phyloP scores from a whole-genome alignment of 2,113 vertebrate species.

The Aegithalos caudatus region DNA sequence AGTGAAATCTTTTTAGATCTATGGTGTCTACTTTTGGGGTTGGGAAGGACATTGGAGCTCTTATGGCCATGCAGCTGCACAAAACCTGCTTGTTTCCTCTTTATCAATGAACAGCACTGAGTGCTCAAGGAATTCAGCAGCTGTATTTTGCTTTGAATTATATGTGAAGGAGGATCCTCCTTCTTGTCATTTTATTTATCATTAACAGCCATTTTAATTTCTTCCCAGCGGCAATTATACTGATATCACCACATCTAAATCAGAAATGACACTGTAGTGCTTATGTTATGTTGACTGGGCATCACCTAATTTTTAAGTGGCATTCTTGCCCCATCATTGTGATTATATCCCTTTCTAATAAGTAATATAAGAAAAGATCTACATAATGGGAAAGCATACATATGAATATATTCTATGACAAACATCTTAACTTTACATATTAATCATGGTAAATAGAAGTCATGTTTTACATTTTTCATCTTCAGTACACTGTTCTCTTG shows the following conservation, averaged over 20 bases:
- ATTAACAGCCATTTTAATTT: conserved; percentile 73
- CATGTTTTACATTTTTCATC: conserved; percentile 37
- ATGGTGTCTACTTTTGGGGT: background rate
- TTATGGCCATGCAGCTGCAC: background rate
- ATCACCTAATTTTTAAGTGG: conserved; percentile 79
- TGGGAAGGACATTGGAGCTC: background rate
- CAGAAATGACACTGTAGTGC: conserved; percentile 64
- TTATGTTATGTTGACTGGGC: conserved; percentile 72
- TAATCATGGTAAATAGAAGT: conserved; percentile 60
- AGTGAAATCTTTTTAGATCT: background rate
- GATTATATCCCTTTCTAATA: conserved; percentile 66
- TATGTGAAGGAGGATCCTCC: conserved; percentile 56
- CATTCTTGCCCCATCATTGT: conserved; percentile 70
- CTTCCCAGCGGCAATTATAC: conserved; percentile 70
- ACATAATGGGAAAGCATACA: conserved; percentile 35
- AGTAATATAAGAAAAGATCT: conserved; percentile 61
- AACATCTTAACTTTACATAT: conserved; percentile 32
- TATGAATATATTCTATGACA: conserved; percentile 60
- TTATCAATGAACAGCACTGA: background rate
- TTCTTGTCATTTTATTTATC: conserved; percentile 73
- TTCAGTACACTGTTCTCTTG: conserved; percentile 46
- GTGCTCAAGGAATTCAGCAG: background rate
- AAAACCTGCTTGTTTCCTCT: conserved; percentile 1
- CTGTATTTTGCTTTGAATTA: conserved; percentile 20
- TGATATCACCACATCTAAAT: conserved; percentile 73